Base-by-base conservation (phyloP, 2,113 vertebrate genomes). In the Dissostichus mawsoni region DNA sequence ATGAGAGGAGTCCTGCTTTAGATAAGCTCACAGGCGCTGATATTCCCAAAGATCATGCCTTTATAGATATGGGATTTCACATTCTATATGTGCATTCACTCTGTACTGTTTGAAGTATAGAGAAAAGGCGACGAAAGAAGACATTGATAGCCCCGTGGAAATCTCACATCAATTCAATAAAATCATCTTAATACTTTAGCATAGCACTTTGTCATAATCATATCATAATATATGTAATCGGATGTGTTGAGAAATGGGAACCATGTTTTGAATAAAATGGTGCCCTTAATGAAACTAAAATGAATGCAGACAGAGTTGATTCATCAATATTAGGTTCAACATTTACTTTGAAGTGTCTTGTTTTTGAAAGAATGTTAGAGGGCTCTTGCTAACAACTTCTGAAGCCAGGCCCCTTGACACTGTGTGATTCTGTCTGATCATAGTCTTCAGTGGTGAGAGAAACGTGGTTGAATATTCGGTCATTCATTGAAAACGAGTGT, bases 121-220 rank as follows among this genome's bases (percentile, higher is more conserved):
- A 78, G 12, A 74, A 12, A 47, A 61, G 36, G 52, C 20, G 25
- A 48, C 41, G 13, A 63, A 33, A 74, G 66, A 1, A 59, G 36
- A 65, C 17, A 14, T n/a, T 55, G 29, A 11, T 13, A 63, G 2
- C 64, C 61, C 48, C 9, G 2, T 4, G 20, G 57, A 36, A 73
- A 45, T 16, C 29, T 55, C 13, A 23, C 52, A 25, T 10, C 2
- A 23, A 11, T 17, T 20, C 29, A 63, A 44, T n/a, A 2, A 18
- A n/a, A n/a, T 18, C 10, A 18, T 41, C 9, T 8, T n/a, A 69
- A 20, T 11, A 45, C 33, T 68, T 29, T 12, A 47, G 8, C 1
- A 11, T 16, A 20, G 12, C 33, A 14, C 29, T 5, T 11, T 14
- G 44, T 41, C 36, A 8, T 41, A 41, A 41, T 41, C 36, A 41